These are phyloP conservation scores for Channa striata DNA, from an alignment of 2,797 vertebrate genomes.

Conservation along the genomic window DNA sequence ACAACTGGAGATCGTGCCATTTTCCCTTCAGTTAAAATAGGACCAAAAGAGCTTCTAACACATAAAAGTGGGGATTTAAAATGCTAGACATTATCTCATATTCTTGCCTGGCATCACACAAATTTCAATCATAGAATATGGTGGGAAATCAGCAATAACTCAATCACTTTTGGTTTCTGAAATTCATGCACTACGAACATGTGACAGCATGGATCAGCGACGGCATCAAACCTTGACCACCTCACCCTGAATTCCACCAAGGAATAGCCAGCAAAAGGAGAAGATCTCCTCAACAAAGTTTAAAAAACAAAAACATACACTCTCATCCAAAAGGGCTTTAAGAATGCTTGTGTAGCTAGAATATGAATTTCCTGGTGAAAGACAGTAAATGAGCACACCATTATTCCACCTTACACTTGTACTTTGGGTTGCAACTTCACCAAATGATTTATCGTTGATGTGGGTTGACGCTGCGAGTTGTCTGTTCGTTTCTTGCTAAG, in stretches of 20 bases:
- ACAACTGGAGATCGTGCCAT: background rate
- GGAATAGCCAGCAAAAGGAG: constrained; percentile 74
- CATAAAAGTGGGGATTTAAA: constrained; percentile 11
- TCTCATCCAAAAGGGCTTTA: constrained; percentile 67
- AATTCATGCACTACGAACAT: constrained; percentile 47
- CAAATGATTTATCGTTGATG: constrained; percentile 26
- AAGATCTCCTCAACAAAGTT: constrained; percentile 53
- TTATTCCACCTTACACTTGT: constrained; percentile 47
- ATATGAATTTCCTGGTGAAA: constrained; percentile 54
- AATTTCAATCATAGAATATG: constrained; percentile 12
- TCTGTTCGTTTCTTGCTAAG: constrained; percentile 36
- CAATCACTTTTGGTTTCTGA: constrained; percentile 70
- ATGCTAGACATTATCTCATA: background rate
- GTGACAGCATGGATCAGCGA: constrained; percentile 52
- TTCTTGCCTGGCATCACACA: constrained; percentile 5
- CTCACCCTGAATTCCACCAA: constrained; percentile 75
- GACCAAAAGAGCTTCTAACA: background rate
- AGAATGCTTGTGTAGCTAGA: constrained; percentile 64
- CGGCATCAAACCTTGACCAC: constrained; percentile 76
- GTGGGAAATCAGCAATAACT: constrained; percentile 28
- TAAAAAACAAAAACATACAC: constrained; percentile 45
- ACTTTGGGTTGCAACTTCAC: constrained; percentile 66
- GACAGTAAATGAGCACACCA: constrained; percentile 43
- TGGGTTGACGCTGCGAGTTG: constrained; percentile 21
- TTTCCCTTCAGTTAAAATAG: constrained; percentile 4